Percentiles rank a stretch among this genome's conserved stretches.
Conservation (phyloP, 2,113 vertebrate species). For the Suricata suricatta region DNA sequence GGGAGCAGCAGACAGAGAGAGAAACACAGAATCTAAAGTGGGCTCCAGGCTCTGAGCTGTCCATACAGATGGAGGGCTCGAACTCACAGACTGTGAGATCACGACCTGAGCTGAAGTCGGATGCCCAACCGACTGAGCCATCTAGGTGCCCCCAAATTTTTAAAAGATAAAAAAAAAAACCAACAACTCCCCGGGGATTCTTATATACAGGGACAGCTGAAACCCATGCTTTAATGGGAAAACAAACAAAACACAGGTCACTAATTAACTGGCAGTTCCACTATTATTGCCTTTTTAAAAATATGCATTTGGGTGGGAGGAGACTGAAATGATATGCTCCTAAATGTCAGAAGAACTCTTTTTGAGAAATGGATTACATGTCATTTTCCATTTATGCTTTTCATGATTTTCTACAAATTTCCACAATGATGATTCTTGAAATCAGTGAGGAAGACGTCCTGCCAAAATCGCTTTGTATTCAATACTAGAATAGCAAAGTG, state of each 20-base stretch:
- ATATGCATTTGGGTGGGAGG: neutral
- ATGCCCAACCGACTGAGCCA: too few species aligned
- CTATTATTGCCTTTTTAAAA: neutral
- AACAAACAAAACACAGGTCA: neutral
- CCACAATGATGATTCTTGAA: neutral
- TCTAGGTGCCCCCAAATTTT: neutral
- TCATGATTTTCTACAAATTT: neutral
- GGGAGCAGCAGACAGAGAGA: too few species aligned
- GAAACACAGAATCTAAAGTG: too few species aligned
- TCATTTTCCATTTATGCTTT: conserved; percentile 11
- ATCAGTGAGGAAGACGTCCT: neutral
- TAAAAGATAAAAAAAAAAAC: neutral
- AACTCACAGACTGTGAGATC: too few species aligned
- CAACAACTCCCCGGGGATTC: neutral
- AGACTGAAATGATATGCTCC: neutral
- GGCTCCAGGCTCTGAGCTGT: too few species aligned
- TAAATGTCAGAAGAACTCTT: neutral
- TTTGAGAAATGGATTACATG: neutral
- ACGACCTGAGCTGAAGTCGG: too few species aligned
- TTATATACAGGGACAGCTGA: neutral
- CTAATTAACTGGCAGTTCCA: neutral
- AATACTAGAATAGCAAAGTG: neutral
- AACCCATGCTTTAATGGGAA: neutral
- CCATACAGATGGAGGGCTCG: too few species aligned
- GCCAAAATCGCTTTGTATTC: neutral